Conservation (phyloP, 2,888 invertebrate species). For the Fabriciana adippe region DNA sequence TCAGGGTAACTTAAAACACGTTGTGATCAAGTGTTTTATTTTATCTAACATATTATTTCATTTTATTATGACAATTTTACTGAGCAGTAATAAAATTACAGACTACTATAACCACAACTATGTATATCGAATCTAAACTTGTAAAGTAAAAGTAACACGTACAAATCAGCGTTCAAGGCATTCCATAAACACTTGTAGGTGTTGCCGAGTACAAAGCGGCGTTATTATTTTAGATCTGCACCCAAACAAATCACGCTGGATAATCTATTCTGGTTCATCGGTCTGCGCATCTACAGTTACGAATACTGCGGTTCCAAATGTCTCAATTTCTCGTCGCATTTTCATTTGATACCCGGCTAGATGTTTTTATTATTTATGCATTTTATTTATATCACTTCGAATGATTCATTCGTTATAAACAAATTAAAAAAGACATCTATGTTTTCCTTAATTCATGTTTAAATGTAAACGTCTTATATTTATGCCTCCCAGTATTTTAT, state of each 20-base stretch:
- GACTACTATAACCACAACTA: neutral
- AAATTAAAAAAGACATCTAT: neutral
- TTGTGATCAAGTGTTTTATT: too few species aligned
- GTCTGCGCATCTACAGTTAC: constrained; percentile 32
- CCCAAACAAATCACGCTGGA: constrained; percentile 35
- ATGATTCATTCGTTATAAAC: neutral
- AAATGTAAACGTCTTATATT: too few species aligned
- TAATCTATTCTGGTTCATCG: constrained; percentile 36
- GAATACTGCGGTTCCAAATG: constrained; percentile 23
- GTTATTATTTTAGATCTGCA: constrained; percentile 36
- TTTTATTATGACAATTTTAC: too few species aligned
- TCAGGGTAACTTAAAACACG: neutral
- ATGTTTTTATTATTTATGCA: constrained; percentile 4
- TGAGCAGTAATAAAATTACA: too few species aligned
- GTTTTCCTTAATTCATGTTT: neutral
- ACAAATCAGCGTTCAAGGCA: neutral
- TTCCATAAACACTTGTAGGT: constrained; percentile 16
- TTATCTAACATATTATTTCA: too few species aligned
- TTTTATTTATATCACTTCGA: neutral
- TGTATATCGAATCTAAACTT: neutral
- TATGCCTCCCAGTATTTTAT: too few species aligned
- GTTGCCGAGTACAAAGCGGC: constrained; percentile 23
- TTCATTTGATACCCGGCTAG: constrained; percentile 3
- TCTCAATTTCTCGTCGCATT: constrained; percentile 14
- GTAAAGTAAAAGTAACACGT: too few species aligned